These are phyloP conservation scores for Taxidea taxus DNA, from an alignment of 2,113 vertebrate genomes.

Conservation along the genomic window DNA sequence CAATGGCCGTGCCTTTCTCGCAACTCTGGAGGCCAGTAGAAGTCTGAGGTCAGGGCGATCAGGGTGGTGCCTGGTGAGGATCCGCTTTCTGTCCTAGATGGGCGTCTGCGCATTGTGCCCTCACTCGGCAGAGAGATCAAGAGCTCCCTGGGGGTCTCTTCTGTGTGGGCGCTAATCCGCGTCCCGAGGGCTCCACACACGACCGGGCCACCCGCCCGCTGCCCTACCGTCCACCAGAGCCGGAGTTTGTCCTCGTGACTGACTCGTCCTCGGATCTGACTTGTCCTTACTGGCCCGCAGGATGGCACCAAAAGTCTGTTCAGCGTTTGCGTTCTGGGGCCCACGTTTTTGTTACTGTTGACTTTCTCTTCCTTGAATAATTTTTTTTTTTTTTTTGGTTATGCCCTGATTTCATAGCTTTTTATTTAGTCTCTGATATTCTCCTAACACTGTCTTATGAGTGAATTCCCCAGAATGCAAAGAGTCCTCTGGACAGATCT, in stretches of 20 bases:
- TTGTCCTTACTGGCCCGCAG: fast-evolving
- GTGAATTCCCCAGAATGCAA: neutral
- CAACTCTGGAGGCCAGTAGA: no score
- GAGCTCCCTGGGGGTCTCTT: neutral
- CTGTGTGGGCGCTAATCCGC: neutral
- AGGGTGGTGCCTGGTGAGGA: neutral
- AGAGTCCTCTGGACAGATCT: neutral
- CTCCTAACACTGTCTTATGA: neutral
- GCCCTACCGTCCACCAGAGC: fast-evolving
- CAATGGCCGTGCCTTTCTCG: no score
- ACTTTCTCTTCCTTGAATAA: neutral
- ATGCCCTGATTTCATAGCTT: neutral
- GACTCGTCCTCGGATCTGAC: no score
- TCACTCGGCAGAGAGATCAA: neutral
- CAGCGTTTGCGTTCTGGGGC: fast-evolving
- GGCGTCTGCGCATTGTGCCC: neutral
- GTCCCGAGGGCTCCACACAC: neutral
- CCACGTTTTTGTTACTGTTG: neutral
- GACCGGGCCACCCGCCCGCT: fast-evolving
- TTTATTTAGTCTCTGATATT: neutral
- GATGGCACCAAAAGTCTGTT: neutral
- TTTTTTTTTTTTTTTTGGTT: neutral
- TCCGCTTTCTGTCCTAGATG: neutral
- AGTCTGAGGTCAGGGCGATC: no score
- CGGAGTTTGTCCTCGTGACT: neutral